Evolutionary conservation across 2,888 invertebrate species (phyloP), one percentile per base, ranked within the genome.

Genomic region (Agrochola circellaris): DNA sequence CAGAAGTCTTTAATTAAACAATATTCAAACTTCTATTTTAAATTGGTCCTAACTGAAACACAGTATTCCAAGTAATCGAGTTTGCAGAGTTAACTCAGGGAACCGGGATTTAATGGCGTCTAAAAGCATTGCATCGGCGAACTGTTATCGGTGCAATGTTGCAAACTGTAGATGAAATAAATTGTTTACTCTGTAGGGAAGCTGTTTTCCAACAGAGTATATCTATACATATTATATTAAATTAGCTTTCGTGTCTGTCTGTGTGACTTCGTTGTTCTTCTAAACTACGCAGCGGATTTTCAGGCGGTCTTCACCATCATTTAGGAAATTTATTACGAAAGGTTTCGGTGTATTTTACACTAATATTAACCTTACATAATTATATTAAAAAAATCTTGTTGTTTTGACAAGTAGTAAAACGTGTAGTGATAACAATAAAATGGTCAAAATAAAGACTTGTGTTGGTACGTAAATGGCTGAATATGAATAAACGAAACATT

Each of bases 101-200:
- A 42, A 51, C 56, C 5, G 79, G 42, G 13, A 17, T 30, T 48
- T 58, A 79, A 65, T 65, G 71, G 78, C 58, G 51, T 23, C 51
- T 79, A 51, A 71, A 65, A 79, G 58, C 71, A n/a, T 23, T 5
- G 65, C 65, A 71, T 65, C 51, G 54, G 34, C 51, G 58, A 23
- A 65, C 58, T 51, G 26, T 71, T 34, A 17, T 65, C 9, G 26
- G n/a, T 78, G 78, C 79, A 79, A 34, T 48, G 13, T 65, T 51
- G 70, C 71, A 58, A 60, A 71, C 38, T 42, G 17, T 15, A 6
- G 20, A 17, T 1, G 54, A 26, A 78, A 17, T 79, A 30, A 64
- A 30, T 51, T 77, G 17, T 38, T 69, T 58, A 69, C 11, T 62
- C 13, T 20, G 56, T 11, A 20, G 58, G 15, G 26, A 58, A 75